Evolutionary conservation across 2,888 invertebrate genomes (phyloP), one percentile per base, ranked within the genome.

Genomic region (Cataglyphis livida): DNA sequence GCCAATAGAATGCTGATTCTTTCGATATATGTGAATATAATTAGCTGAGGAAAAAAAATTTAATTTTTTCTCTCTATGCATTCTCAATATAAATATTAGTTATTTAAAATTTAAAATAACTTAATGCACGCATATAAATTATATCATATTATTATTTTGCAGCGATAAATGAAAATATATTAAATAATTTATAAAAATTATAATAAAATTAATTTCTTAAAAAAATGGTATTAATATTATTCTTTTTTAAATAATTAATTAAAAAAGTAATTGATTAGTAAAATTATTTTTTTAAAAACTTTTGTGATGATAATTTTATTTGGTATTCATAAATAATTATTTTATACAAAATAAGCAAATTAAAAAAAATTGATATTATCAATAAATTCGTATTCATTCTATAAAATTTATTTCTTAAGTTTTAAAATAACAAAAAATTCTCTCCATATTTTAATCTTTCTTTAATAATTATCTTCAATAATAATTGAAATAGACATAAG

Each of bases 1-100:
- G 21, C 3, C 3, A 32, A 51, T 32, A 25, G 70, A 57, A 64
- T 35, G 21, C 21, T 25, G 44, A 59, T 3, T 28, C 35, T 25
- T 51, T 41, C 15, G 28, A 32, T 32, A n/a, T 28, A 28, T 10
- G n/a, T 41, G 25, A 25, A 73, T 70, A 54, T 64, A 62, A 61
- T 61, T 68, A 68, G 18, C 18, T 18, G 28, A 66, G 6, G 10
- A 68, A 12, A 28, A 18, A n/a, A 68, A 68, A 68, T 35, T 62
- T 10, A 32, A 18, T 41, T 21, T 3, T 7, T 38, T 38, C 21
- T 64, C 25, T 64, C 25, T 48, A 28, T 48, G 48, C 3, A 48
- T 68, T 18, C 48, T 18, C 15, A 28, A 28, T 1, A n/a, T n/a
- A 28, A 28, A 28, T 28, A 28, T 9, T 68, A 44, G 12, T 48